A percentile compares a stretch with the other conserved stretches of the same genome.
Conservation (phyloP, 2,888 invertebrate genomes). For the Holacanthella duospinosa region DNA sequence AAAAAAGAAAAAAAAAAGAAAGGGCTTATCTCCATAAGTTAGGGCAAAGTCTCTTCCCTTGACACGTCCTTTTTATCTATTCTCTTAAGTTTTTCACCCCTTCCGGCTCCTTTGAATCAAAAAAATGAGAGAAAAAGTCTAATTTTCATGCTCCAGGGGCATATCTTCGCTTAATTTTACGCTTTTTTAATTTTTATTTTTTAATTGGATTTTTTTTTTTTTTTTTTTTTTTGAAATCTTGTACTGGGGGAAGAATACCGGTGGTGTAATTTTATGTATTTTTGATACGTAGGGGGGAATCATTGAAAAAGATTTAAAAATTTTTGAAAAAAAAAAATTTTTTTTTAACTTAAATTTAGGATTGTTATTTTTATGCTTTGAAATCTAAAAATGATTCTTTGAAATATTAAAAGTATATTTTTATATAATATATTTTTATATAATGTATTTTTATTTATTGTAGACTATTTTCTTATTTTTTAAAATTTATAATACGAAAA, state of each 20-base stretch:
- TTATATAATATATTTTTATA: too few relatives aligned
- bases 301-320: not conserved
- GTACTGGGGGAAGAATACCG: too few relatives aligned
- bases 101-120: not conserved
- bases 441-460: too few relatives aligned
- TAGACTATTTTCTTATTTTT: too few relatives aligned
- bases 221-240: too few relatives aligned
- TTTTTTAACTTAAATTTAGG: not conserved
- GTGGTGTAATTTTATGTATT: too few relatives aligned
- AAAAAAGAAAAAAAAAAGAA: not conserved
- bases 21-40: slow-evolving; percentile 3
- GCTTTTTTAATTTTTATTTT: not conserved
- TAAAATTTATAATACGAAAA: too few relatives aligned
- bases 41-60: too few relatives aligned
- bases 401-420: too few relatives aligned
- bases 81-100: not conserved
- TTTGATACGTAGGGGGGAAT: too few relatives aligned
- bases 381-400: too few relatives aligned
- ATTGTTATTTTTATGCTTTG: too few relatives aligned
- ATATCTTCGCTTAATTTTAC: not conserved
- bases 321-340: not conserved
- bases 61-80: slow-evolving; percentile 3
- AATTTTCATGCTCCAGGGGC: not conserved
- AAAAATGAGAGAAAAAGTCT: not conserved
- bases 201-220: slow-evolving; percentile 2